Conservation (phyloP, 2,888 invertebrate species). For the Macaria notata region DNA sequence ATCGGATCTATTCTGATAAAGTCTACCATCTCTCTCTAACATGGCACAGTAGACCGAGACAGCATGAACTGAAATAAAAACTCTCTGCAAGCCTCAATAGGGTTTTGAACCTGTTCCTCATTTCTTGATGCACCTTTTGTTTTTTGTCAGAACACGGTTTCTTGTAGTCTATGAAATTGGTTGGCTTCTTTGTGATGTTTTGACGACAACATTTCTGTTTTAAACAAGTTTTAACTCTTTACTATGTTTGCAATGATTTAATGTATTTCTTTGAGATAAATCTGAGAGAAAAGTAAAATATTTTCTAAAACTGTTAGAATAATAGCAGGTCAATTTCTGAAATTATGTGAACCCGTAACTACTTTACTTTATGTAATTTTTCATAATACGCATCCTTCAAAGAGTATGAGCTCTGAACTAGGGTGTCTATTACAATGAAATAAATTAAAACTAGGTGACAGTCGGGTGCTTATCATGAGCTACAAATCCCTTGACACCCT, state of each 20-base stretch:
- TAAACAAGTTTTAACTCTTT: no score
- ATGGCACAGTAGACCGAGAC: constrained; percentile 33
- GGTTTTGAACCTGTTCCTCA: constrained; percentile 56
- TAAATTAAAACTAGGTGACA: constrained; percentile 18
- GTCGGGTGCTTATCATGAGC: constrained; percentile 28
- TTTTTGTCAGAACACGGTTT: constrained; percentile 48
- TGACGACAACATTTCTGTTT: no score
- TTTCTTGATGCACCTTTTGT: constrained; percentile 46
- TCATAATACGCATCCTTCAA: no score
- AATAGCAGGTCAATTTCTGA: no score
- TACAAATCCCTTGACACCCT: constrained; percentile 40
- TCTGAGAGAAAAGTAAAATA: no score
- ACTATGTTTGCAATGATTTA: no score
- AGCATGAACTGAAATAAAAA: constrained; percentile 38
- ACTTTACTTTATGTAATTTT: no score
- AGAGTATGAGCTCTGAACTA: not conserved
- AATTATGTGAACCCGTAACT: no score
- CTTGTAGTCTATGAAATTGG: constrained; percentile 29
- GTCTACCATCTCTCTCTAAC: constrained; percentile 39
- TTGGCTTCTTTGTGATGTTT: constrained; percentile 17
- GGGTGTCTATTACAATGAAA: constrained; percentile 7
- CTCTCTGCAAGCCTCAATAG: constrained; percentile 39
- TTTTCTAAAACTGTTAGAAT: no score
- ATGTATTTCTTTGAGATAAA: no score
- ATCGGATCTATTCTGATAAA: constrained; percentile 30